A percentile compares a stretch with the other conserved stretches of the same genome.
phyloP scores from a whole-genome alignment of 2,888 invertebrate genomes.

The Leptopilina syphax region DNA sequence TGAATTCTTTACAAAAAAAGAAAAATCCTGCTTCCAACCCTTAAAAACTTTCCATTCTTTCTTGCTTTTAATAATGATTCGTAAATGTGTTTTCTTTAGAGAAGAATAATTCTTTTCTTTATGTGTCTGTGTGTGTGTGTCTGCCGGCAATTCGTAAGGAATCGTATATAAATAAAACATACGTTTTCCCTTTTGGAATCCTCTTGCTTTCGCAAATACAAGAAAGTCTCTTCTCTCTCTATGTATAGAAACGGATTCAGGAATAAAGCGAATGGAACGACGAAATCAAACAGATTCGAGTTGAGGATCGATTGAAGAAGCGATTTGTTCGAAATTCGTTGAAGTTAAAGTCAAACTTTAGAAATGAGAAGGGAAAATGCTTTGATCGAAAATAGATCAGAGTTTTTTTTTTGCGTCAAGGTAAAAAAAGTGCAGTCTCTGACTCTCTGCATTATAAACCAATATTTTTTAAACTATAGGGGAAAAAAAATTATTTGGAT shows the following conservation, averaged over 20 bases:
- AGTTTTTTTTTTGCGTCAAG: not conserved
- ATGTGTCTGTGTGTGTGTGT: too few species aligned
- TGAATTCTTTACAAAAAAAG: too few species aligned
- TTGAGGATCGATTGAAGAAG: constrained; percentile 44
- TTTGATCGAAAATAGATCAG: constrained; percentile 28
- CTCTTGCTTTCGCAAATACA: constrained; percentile 30
- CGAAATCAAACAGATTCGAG: constrained; percentile 18
- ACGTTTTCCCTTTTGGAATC: constrained; percentile 17
- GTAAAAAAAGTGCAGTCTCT: not conserved
- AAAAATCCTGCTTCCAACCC: too few species aligned
- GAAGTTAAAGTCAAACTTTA: constrained; percentile 60
- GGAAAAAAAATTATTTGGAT: too few species aligned
- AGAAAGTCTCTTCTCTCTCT: not conserved
- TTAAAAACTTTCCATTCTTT: too few species aligned
- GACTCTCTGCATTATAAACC: not conserved
- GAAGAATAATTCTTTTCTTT: too few species aligned
- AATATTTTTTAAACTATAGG: too few species aligned
- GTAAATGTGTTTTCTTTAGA: too few species aligned
- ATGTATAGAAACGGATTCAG: too few species aligned
- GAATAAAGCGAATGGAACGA: not conserved
- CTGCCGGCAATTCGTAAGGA: constrained; percentile 1
- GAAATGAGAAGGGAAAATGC: constrained; percentile 53
- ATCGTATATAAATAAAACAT: constrained; percentile 33
- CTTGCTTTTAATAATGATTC: too few species aligned
- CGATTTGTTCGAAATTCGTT: constrained; percentile 66